Percentiles rank a stretch among this genome's conserved stretches.
Evolutionary conservation across 1,140 invertebrate genomes (phyloP).

Genomic region (Lethocerus indicus): DNA sequence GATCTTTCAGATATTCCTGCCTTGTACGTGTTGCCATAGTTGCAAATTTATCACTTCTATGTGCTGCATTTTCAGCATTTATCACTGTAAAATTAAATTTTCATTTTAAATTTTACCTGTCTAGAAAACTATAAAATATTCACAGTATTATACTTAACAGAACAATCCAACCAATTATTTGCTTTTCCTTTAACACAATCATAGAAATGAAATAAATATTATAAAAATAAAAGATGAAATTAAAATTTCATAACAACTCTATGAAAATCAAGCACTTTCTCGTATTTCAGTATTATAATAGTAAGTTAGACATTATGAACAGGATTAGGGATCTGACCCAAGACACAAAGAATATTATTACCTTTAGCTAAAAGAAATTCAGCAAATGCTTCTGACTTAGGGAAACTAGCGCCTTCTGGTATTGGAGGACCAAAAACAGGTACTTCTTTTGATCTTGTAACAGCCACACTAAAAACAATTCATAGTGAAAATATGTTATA

Average conservation of each 20-base stretch:
- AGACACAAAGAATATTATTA: conserved; percentile 20
- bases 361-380: conserved; percentile 87
- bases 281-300: neutral
- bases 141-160: too few relatives aligned
- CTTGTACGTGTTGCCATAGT: conserved; percentile 92
- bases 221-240: neutral
- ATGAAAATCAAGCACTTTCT: neutral
- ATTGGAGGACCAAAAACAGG: conserved; percentile 90
- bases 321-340: too few relatives aligned
- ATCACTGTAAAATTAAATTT: conserved; percentile 66
- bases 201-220: neutral
- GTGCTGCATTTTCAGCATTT: conserved; percentile 94
- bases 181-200: neutral
- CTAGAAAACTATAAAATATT: too few relatives aligned
- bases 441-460: conserved; percentile 88
- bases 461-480: conserved; percentile 65
- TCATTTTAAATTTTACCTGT: too few relatives aligned
- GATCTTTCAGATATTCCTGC: conserved; percentile 87
- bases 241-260: too few relatives aligned
- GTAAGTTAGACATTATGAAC: neutral
- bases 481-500: conserved; percentile 2
- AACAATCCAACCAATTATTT: too few relatives aligned
- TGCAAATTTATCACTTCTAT: conserved; percentile 89
- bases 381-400: conserved; percentile 76
- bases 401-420: conserved; percentile 62